Evolutionary conservation across 2,888 invertebrate genomes (phyloP), one percentile per base, ranked within the genome.

Genomic region (Darwinula stevensoni): DNA sequence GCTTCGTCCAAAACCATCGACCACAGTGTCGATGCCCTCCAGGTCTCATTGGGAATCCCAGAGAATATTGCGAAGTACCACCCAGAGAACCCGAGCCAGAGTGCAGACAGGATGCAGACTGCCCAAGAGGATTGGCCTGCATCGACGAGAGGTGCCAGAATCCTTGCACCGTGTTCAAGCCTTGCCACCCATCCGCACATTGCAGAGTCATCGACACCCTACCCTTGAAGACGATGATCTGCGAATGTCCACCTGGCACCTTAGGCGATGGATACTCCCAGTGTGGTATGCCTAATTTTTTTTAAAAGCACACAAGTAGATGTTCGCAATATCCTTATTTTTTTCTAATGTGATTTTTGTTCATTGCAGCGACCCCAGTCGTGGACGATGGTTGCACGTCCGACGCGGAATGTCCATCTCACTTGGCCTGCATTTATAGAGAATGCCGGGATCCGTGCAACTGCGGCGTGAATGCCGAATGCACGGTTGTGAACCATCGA

Each of bases 81-180:
- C n/a, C n/a, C n/a, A n/a, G n/a, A n/a, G 22, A 22, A 22, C 9
- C 36, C 31, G 36, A 39, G 27, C 59, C 63, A 1, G 67, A 72
- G 46, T 82, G 80, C 45, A 59, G 56, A 12, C 55, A 59, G 14
- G 80, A 80, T 45, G 57, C 67, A 1, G 74, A 80, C 39, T 82
- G 82, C 46, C 58, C 66, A 13, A 57, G 68, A 2, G 61, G 63
- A 37, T 50, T 68, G 27, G 74, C 72, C 13, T 82, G 82, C 44
- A 67, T 78, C 17, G 70, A 71, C 43, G 52, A 62, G 6, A 60
- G 56, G 16, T 43, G 43, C 32, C 36, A 39, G 9, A 34, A 39
- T 29, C 44, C 44, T 4, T 44, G 43, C 32, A 29, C 67, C 38
- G 59, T 63, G 27, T 57, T 59, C 39, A 56, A 68, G 16, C 61